Evolutionary conservation across 2,888 invertebrate genomes (phyloP), one percentile per base, ranked within the genome.

Genomic region (Oxyteleia sp.): DNA sequence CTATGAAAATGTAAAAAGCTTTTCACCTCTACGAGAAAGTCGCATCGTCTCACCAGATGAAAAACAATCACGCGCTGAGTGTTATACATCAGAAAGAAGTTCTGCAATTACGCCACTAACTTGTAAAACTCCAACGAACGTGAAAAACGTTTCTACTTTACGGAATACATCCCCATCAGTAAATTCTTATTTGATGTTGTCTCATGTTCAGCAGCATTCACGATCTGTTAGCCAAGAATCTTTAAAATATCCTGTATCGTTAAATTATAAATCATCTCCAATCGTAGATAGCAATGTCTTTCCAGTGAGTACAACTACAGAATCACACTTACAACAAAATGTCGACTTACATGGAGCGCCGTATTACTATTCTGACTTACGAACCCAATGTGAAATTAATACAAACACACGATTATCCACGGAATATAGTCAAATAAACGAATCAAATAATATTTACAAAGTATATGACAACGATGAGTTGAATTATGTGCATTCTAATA

Each of bases 281-380:
- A 89, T 88, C 71, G 88, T 88, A 41, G 89, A 90, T 53, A 88
- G 85, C 4, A 88, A 84, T 53, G 85, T 87, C 11, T 87, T 86
- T 47, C 72, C 86, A 0, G 18, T 87, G 3, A 81, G 86, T 2
- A 72, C 85, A 0, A 87, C 85, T 15, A 8, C 84, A 0, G 85
- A 81, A 16, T 61, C 87, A 0, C 64, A 82, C 1, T 68, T 81
- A 1, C 85, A 82, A 1, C 85, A 87, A 11, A 88, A 23, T 59
- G 94, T 94, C 15, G 96, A 96, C 85, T 95, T 96, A 82, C 95
- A 96, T 69, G 93, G 93, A 1, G 97, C 97, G 32, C 97, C 98
- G 0, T 98, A 98, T 90, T 98, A 98, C 90, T 98, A 98, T 91
- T 97, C 98, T 0, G 98, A 98, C 92, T 94, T 96, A 59, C 96